Evolutionary conservation across 2,888 invertebrate genomes (phyloP), one percentile per base, ranked within the genome.

Genomic region (Cosmorhoe ocellata): DNA sequence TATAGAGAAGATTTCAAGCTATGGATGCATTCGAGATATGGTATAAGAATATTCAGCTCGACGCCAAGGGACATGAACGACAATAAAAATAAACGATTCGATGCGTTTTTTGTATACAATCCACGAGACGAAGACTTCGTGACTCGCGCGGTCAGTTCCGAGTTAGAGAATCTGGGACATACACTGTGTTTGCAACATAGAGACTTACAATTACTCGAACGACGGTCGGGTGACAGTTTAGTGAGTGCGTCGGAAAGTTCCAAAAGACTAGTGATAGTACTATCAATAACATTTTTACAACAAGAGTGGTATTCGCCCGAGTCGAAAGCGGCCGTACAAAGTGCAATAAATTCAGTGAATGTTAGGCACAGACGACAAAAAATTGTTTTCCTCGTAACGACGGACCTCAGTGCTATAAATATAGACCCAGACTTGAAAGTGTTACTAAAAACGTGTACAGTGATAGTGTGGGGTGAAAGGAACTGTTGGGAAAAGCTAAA

Each of bases 401-500:
- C 91, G 36, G 91, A 91, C 68, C 79, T 91, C 58, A 90, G 91
- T 86, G 93, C 94, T 74, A 92, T 93, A 64, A 92, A 95, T 68
- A 85, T 91, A 59, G 95, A 95, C 71, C 93, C 94, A 33, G 96
- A 96, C 73, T 83, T 96, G 46, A 93, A 95, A 79, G 92, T 93
- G 67, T 86, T 95, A 50, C 88, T 95, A 31, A 92, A 94, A 76
- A 94, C 94, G 81, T 92, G 95, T 92, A 92, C 93, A 66, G 93
- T 94, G 71, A 93, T 94, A 41, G 93, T 94, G 74, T 95, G 95
- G 93, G 95, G 95, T 59, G 96, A 97, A 74, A 94, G 93, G 63
- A 92, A 95, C 68, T 97, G 97, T 91, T 97, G 97, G 96, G 95
- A 96, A 72, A 96, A 96, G 83, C 91, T 97, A 72, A 93, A 95